A percentile compares a stretch with the other conserved stretches of the same genome.
phyloP scores from a whole-genome alignment of 2,888 invertebrate species.

The Sclerodermus sp. region DNA sequence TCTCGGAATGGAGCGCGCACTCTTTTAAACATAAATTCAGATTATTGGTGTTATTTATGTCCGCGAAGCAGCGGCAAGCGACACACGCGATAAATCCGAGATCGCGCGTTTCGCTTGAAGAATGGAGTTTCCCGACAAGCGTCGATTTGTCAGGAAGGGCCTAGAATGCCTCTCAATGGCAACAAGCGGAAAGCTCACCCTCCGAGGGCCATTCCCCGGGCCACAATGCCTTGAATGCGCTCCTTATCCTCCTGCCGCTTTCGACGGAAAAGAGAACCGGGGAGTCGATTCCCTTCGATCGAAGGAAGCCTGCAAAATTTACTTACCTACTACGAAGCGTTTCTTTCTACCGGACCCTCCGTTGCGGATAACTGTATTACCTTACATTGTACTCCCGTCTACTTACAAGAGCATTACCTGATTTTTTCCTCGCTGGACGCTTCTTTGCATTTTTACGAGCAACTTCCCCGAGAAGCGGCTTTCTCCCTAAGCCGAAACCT shows the following conservation, averaged over 20 bases:
- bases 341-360: slow-evolving; percentile 32
- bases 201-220: slow-evolving; percentile 36
- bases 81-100: slow-evolving; percentile 50
- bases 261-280: slow-evolving; percentile 20
- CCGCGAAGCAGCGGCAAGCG: slow-evolving; percentile 37
- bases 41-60: slow-evolving; percentile 52
- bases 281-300: slow-evolving; percentile 20
- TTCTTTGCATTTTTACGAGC: slow-evolving; percentile 14
- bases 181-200: slow-evolving; percentile 54
- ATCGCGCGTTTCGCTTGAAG: slow-evolving; percentile 33
- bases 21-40: slow-evolving; percentile 37
- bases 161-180: slow-evolving; percentile 52
- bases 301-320: slow-evolving; percentile 52
- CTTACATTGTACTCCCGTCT: slow-evolving; percentile 25
- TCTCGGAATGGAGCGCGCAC: neutral
- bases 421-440: slow-evolving; percentile 3
- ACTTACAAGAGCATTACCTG: slow-evolving; percentile 15
- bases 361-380: slow-evolving; percentile 47
- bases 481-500: too few species aligned
- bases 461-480: too few species aligned
- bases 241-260: slow-evolving; percentile 39
- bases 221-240: slow-evolving; percentile 49
- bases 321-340: slow-evolving; percentile 41
- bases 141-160: slow-evolving; percentile 56
- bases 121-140: slow-evolving; percentile 53